Evolutionary conservation across 2,797 vertebrate species (phyloP), one percentile per base, ranked within the genome.

Genomic region (Triplophysa yarkandensis): DNA sequence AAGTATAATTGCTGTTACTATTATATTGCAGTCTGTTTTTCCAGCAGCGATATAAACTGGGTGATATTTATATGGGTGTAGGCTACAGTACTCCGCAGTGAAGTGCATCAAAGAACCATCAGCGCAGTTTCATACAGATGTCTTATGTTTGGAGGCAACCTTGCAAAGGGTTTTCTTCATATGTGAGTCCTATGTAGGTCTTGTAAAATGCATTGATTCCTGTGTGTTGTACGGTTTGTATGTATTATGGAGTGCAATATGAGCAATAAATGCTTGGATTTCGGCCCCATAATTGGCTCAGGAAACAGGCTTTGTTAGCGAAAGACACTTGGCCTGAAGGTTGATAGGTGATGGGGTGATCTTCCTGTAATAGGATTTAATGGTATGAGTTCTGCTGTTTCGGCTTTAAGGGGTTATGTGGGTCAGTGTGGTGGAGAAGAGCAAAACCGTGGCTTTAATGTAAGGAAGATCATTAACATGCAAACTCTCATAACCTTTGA

Each of bases 311-410:
- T 25, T 52, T 52, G 48, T 25, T 27, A 25, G 43, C 17, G 43
- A 46, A 4, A 54, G 50, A 6, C 79, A 57, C 85, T 82, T 87
- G 81, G 75, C 48, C 69, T 81, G 83, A 79, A 79, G 60, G 81
- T 39, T 32, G 36, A 21, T 39, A 85, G 82, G 86, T 83, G 86
- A 87, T 81, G 88, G 80, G 86, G 87, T 88, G 83, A 88, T 88
- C 83, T 85, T 82, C 82, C 83, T 83, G 67, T 88, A 87, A 88
- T 86, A 86, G 84, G 81, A 87, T 87, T 87, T 86, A 82, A 85
- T 79, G 86, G 81, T 60, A 54, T 50, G 81, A 86, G 83, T 86
- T 71, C 72, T 85, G 83, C 83, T 83, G 81, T 78, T 76, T 13
- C 14, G 10, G 77, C 82, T 86, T 88, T 85, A 34, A 5, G 14